These are phyloP conservation scores for Cotesia typhae DNA, from an alignment of 1,140 invertebrate species.

Conservation along the genomic window DNA sequence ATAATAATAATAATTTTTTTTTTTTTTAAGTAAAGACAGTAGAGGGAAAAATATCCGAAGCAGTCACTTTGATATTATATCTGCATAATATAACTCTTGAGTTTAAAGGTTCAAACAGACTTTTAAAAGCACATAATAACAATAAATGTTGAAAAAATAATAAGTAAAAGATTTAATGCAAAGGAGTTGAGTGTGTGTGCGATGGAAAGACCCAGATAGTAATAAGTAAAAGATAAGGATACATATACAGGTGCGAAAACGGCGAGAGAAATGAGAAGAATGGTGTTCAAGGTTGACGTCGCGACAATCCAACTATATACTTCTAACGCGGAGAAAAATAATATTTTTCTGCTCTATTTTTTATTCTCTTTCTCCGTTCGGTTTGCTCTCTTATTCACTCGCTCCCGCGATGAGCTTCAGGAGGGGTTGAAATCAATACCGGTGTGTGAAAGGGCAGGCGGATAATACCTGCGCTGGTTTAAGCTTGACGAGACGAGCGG, in stretches of 20 bases:
- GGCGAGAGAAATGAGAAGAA: conserved; percentile 10
- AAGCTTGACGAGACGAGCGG: conserved; percentile 52
- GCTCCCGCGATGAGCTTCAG: conserved; percentile 32
- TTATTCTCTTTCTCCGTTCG: conserved; percentile 1
- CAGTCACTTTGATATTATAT: conserved; percentile 5
- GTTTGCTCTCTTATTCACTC: background rate
- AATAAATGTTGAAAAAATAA: too few relatives aligned
- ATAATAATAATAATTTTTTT: too few relatives aligned
- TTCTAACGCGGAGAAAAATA: conserved; percentile 3
- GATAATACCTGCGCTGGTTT: conserved; percentile 53
- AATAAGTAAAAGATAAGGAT: background rate
- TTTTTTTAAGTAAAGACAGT: too few relatives aligned
- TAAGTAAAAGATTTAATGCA: too few relatives aligned
- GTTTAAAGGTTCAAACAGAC: too few relatives aligned
- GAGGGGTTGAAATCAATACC: conserved; percentile 57
- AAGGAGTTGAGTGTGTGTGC: background rate
- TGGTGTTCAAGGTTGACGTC: conserved; percentile 11
- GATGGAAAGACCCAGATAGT: background rate
- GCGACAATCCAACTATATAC: conserved; percentile 20
- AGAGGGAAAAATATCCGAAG: background rate
- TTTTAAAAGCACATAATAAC: too few relatives aligned
- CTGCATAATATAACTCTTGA: background rate
- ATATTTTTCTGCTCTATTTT: conserved; percentile 17
- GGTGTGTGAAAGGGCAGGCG: conserved; percentile 50
- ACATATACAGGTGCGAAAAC: background rate